Evolutionary conservation across 2,888 invertebrate species (phyloP), one percentile per base, ranked within the genome.

Genomic region (Agrilus cyanescens): DNA sequence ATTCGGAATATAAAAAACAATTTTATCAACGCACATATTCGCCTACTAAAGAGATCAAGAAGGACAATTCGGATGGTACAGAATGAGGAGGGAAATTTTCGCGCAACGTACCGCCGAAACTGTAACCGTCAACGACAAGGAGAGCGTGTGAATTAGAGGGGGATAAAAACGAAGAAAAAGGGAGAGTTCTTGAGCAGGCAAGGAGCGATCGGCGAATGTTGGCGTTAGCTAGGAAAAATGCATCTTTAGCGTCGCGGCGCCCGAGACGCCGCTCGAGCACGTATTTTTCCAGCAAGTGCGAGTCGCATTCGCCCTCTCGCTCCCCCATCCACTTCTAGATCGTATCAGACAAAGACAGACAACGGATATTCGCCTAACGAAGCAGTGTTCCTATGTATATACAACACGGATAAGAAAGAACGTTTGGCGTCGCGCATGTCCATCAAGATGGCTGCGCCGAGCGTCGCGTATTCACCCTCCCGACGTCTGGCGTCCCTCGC

Each of bases 171-270:
- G 41, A 41, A 44, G 44, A 41, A 40, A 36, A 31, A 43, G 38
- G 43, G 41, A 38, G 38, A 43, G 46, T 43, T 46, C 44, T 42
- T 38, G 41, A 47, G 43, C 45, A 52, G 53, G 50, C 51, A 59
- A 53, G 50, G 55, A 58, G 57, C 56, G 55, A 55, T 53, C 53
- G 56, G 55, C 61, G 63, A 62, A 61, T 62, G 61, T 53, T 49
- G 49, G 48, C 46, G 50, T 25, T 25, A 25, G 25, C 50, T 50
- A 47, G 50, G 52, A 51, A 49, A 49, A 52, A 48, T 51, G 51
- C 54, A 46, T 56, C 54, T 55, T 56, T 49, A 54, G 55, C 60
- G 53, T 52, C 58, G 51, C 53, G 57, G 54, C 56, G 55, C 53
- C 56, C 53, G 25, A 53, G 53, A 55, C 56, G 53, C 57, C 54